Base-by-base conservation (phyloP, 2,113 vertebrate genomes). In the Archocentrus centrarchus region DNA sequence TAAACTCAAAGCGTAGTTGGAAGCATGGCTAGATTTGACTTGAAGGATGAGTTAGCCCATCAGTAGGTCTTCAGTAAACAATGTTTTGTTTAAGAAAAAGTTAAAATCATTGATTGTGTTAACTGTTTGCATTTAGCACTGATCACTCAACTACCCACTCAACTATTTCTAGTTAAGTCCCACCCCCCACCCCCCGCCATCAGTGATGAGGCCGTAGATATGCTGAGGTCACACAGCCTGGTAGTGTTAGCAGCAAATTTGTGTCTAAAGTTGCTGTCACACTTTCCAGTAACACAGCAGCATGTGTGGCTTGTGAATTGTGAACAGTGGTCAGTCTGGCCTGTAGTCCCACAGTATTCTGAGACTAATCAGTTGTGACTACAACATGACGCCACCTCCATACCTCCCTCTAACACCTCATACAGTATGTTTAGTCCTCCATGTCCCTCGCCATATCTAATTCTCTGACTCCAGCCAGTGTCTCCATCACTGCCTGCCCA, bases 331-430 rank as follows among this genome's bases (percentile, higher is more conserved):
- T 62, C 32, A 15, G 17, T 60, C 53, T 47, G 30, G 63, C 64
- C 63, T 32, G 58, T 22, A 27, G 59, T 61, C 37, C 39, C 37
- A 9, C 79, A 64, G 7, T 85, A 58, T 59, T 66, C 11, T 85
- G 88, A 89, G 82, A 83, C 41, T 90, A 77, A 93, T 94, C 81
- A 82, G 17, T 70, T 86, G 80, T 86, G 91, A 93, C 85, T 84
- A 41, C 20, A 75, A 73, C 61, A 77, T 90, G 88, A 92, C 76
- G 80, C 85, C 91, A 85, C 85, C 81, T 32, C 70, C 80, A 53
- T 53, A 59, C 60, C 77, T 77, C 59, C 32, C 75, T 79, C 35
- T n/a, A 63, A 73, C 75, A 76, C 53, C 63, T 81, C 79, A 81
- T 84, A 73, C 27, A 55, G 68, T 73, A 75, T n/a, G 63, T 83